Percentiles rank a stretch among this genome's conserved stretches.
phyloP scores from a whole-genome alignment of 2,888 invertebrate species.

The Campaea margaritaria region DNA sequence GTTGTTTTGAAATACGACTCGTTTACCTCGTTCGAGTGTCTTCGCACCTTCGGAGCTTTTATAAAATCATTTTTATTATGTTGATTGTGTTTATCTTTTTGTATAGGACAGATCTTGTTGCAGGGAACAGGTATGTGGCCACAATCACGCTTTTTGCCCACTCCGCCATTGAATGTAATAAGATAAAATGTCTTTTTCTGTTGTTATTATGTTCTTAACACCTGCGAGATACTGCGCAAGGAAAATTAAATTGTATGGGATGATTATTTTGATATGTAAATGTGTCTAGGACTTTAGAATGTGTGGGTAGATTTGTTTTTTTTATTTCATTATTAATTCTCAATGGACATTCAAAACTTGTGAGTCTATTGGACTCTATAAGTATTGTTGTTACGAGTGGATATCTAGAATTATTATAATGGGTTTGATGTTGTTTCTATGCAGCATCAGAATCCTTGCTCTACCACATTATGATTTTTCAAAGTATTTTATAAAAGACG shows the following conservation, averaged over 20 bases:
- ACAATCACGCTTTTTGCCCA: conserved; percentile 62
- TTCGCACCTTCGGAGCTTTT: conserved; percentile 63
- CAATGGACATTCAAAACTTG: background rate
- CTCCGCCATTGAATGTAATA: conserved; percentile 49
- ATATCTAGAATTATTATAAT: too few relatives aligned
- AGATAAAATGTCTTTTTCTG: conserved; percentile 54
- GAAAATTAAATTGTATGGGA: conserved; percentile 44
- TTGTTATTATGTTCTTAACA: conserved; percentile 54
- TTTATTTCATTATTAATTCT: conserved; percentile 19
- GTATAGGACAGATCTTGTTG: conserved; percentile 67
- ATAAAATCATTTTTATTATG: conserved; percentile 67
- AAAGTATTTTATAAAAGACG: background rate
- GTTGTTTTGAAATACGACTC: conserved; percentile 78
- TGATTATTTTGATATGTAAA: conserved; percentile 60
- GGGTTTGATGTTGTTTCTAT: too few relatives aligned
- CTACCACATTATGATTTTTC: too few relatives aligned
- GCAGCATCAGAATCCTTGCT: too few relatives aligned
- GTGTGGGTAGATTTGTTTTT: conserved; percentile 15
- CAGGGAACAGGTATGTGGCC: conserved; percentile 68
- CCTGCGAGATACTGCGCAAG: conserved; percentile 51
- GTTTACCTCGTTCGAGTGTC: conserved; percentile 62
- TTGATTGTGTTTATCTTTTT: conserved; percentile 66
- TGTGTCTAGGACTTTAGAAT: conserved; percentile 41
- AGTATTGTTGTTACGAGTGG: too few relatives aligned
- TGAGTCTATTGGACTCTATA: background rate